Evolutionary conservation across 2,888 invertebrate genomes (phyloP), one percentile per base, ranked within the genome.

Genomic region (Tubulanus polymorphus): DNA sequence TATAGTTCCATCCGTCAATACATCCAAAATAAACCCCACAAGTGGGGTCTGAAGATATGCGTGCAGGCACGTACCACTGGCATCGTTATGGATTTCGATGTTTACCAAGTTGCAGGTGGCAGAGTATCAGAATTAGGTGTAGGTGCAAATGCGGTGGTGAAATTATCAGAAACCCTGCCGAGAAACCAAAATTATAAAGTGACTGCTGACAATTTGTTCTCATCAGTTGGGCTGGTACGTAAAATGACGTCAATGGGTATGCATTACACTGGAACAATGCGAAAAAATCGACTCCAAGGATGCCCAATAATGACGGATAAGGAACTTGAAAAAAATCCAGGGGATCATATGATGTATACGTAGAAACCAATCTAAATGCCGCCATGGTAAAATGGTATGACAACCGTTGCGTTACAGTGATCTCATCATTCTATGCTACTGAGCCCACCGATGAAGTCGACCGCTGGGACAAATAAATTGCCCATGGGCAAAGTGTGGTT

Each of bases 171-270:
- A 41, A 41, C 41, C 23, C 41, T 55, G n/a, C 32, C 45, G 15
- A 25, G 10, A n/a, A 27, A 48, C n/a, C 23, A 52, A 37, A 57
- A 55, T 51, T 55, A 46, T 46, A 60, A 58, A 32, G 25, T 57
- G 27, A 54, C 54, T 46, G 58, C 52, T 15, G 55, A 57, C 51
- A 55, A 54, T 51, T 53, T 55, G 3, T 59, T 58, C 29, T 45
- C 54, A 23, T 50, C 48, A 23, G 27, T 57, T 3, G 15, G 37
- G 8, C 45, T 60, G 12, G 48, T 53, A n/a, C 28, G 48, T 26
- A 32, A 49, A 28, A 32, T 60, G 48, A 45, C 53, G 29, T 48
- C 55, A 30, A 52, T 29, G 25, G 53, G 46, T 2, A 53, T 57
- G 15, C 45, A 8, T 26, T 60, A 51, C 37, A 53, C 46, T 8